A percentile compares a stretch with the other conserved stretches of the same genome.
Evolutionary conservation across 2,113 vertebrate genomes (phyloP).

Genomic region (Haplotaxodon microlepis): DNA sequence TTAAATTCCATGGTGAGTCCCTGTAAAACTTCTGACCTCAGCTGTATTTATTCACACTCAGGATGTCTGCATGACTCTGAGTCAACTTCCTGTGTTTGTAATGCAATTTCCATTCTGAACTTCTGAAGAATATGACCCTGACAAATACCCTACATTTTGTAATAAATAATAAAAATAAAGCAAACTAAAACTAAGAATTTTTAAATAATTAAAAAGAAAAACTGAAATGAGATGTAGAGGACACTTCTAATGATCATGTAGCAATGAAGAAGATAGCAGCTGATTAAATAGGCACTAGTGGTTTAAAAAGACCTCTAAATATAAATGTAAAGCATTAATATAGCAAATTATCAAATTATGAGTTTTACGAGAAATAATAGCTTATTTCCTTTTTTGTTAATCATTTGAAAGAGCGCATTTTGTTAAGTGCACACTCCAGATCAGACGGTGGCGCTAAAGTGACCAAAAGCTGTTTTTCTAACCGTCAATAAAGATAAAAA

Average conservation of each 20-base stretch:
- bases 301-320: background rate
- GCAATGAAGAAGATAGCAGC: background rate
- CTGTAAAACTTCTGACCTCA: background rate
- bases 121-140: background rate
- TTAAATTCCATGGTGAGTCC: background rate
- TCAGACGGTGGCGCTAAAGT: background rate
- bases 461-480: background rate
- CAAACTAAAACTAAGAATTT: background rate
- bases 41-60: background rate
- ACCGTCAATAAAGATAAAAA: background rate
- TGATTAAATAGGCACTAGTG: background rate
- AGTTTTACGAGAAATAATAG: background rate
- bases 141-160: background rate
- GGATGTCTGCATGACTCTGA: background rate
- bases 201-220: background rate
- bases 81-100: background rate
- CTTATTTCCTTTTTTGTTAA: background rate
- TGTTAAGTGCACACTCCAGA: background rate
- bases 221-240: background rate
- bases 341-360: background rate
- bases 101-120: background rate
- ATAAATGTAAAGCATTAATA: background rate
- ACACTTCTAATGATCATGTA: background rate
- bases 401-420: too few relatives aligned
- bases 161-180: background rate